Percentiles rank a stretch among this genome's conserved stretches.
phyloP scores from a whole-genome alignment of 2,888 invertebrate genomes.

The Xestoiulus laeticollis region DNA sequence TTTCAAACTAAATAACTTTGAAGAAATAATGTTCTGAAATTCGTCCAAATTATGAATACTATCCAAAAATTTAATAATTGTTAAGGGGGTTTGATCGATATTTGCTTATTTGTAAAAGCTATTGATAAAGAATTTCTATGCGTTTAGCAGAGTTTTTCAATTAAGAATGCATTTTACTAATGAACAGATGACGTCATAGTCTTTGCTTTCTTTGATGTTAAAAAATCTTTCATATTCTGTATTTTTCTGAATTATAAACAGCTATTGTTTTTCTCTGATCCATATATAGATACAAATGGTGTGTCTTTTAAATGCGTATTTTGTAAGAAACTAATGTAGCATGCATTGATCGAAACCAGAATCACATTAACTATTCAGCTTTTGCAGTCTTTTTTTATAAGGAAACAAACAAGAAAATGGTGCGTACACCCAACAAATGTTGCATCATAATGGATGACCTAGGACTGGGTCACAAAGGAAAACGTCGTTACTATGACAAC shows the following conservation, averaged over 20 bases:
- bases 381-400: background rate
- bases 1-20: too few relatives aligned
- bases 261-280: background rate
- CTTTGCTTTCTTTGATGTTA: background rate
- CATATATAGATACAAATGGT: background rate
- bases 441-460: slow-evolving; percentile 17
- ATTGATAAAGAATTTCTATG: too few relatives aligned
- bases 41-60: too few relatives aligned
- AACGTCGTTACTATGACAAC: slow-evolving; percentile 17
- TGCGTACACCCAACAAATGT: slow-evolving; percentile 1
- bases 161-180: too few relatives aligned
- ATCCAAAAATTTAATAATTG: too few relatives aligned
- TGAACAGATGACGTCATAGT: background rate
- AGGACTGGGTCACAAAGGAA: slow-evolving; percentile 27
- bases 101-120: too few relatives aligned
- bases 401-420: background rate
- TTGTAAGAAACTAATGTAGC: background rate
- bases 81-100: too few relatives aligned
- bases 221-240: background rate
- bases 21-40: too few relatives aligned
- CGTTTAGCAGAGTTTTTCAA: too few relatives aligned
- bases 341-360: background rate
- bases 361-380: slow-evolving; percentile 5
- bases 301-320: background rate
- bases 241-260: background rate